Evolutionary conservation across 2,888 invertebrate genomes (phyloP).

Genomic region (Barypeithes pellucidus): DNA sequence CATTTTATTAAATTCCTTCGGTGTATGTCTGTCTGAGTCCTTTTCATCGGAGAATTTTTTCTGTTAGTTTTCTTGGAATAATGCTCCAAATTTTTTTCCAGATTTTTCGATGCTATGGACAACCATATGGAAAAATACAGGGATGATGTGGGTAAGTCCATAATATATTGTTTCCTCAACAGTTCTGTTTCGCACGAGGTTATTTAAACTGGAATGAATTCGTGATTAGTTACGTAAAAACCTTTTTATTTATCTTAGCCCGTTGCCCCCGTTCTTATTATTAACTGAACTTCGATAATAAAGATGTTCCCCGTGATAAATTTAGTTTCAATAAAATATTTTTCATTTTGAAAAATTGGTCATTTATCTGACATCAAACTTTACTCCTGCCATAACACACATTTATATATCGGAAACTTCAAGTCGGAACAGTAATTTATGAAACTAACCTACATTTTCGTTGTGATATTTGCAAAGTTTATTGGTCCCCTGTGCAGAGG

Average conservation of each 20-base stretch:
- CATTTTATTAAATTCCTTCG: too few species aligned
- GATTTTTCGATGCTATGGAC: conserved; percentile 69
- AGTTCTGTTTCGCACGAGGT: too few species aligned
- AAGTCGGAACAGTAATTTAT: conserved; percentile 51
- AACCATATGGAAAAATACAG: conserved; percentile 63
- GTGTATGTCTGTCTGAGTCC: too few species aligned
- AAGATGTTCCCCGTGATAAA: conserved; percentile 1
- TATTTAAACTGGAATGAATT: too few species aligned
- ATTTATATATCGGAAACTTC: conserved; percentile 50
- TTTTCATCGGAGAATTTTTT: too few species aligned
- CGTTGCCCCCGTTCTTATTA: too few species aligned
- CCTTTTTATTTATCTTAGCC: too few species aligned
- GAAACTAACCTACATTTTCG: conserved; percentile 51
- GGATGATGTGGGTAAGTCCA: conserved; percentile 49
- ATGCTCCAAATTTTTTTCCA: conserved; percentile 68
- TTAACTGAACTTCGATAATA: neutral
- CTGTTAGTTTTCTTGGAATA: neutral
- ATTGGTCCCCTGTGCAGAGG: conserved; percentile 44
- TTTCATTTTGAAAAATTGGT: conserved; percentile 38
- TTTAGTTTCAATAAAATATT: conserved; percentile 2
- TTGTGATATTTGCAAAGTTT: conserved; percentile 51
- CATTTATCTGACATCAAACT: conserved; percentile 51
- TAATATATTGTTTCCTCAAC: neutral
- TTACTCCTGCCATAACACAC: conserved; percentile 45
- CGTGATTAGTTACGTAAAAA: too few species aligned